These are phyloP conservation scores for Helogale parvula DNA, from an alignment of 2,113 vertebrate genomes.

Conservation along the genomic window DNA sequence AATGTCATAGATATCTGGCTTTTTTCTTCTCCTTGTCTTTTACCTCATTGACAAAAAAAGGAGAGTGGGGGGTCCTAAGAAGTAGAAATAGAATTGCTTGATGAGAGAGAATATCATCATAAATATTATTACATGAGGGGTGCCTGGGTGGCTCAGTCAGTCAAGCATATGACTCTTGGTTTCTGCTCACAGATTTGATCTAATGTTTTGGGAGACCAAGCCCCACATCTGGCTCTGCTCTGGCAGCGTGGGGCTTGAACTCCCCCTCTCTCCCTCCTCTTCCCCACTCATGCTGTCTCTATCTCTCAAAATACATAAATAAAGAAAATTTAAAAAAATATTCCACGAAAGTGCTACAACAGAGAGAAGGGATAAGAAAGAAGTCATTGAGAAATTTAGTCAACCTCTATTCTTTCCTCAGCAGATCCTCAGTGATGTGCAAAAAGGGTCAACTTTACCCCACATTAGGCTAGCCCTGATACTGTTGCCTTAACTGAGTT, in stretches of 20 bases:
- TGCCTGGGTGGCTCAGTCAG: too few species aligned
- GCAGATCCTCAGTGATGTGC: neutral
- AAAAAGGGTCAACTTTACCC: neutral
- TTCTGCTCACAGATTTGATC: too few species aligned
- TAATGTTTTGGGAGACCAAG: too few species aligned
- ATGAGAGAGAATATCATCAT: neutral
- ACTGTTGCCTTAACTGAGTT: neutral
- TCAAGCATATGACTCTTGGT: too few species aligned
- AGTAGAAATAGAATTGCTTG: neutral
- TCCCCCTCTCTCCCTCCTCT: too few species aligned
- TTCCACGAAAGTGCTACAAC: neutral
- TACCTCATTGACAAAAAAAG: neutral
- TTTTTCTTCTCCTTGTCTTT: neutral
- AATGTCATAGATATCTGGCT: neutral
- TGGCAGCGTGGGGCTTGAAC: too few species aligned
- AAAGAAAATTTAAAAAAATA: neutral
- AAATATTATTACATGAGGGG: neutral
- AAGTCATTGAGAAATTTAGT: neutral
- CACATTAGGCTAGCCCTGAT: neutral
- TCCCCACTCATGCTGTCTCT: too few species aligned
- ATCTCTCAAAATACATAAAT: too few species aligned
- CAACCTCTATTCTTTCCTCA: neutral
- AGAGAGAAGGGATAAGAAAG: neutral
- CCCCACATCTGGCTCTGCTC: too few species aligned
- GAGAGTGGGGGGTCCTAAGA: fast-evolving